Percentiles rank a stretch among this genome's conserved stretches.
These are phyloP conservation scores for Amphiprion percula DNA, from an alignment of 2,113 vertebrate genomes.

Conservation along the genomic window DNA sequence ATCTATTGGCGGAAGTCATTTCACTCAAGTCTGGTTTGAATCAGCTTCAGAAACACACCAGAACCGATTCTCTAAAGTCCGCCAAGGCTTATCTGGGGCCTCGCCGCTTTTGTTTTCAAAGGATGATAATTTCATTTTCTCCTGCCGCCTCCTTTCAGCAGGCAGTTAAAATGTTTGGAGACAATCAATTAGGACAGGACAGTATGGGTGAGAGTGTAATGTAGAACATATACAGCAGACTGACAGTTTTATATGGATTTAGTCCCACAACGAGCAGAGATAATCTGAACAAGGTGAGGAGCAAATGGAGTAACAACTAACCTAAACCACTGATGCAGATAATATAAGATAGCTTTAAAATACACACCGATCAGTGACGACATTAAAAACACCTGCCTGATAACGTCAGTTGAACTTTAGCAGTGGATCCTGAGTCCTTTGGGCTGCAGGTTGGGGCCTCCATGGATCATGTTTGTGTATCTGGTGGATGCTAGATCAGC, in stretches of 20 bases:
- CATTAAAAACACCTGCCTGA: too few species aligned
- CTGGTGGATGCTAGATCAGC: too few species aligned
- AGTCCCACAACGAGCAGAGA: constrained; percentile 7
- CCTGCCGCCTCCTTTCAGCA: constrained; percentile 31
- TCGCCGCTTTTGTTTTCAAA: constrained; percentile 44
- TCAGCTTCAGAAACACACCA: constrained; percentile 34
- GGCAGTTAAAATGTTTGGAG: constrained; percentile 10
- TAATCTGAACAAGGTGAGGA: not conserved
- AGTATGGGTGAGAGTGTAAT: not conserved
- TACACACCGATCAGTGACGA: too few species aligned
- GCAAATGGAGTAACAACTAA: too few species aligned
- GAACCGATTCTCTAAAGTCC: not conserved
- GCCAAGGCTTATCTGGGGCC: constrained; percentile 19
- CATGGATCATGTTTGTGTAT: too few species aligned
- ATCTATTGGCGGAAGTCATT: constrained; percentile 3
- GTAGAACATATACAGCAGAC: not conserved
- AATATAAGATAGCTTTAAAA: not conserved
- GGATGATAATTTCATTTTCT: constrained; percentile 36
- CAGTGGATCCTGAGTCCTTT: too few species aligned
- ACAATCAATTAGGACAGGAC: constrained; percentile 8
- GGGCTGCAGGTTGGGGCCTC: too few species aligned
- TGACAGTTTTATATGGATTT: constrained; percentile 27
- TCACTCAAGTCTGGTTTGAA: constrained; percentile 48
- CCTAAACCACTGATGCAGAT: too few species aligned
- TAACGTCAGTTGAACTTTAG: too few species aligned